A percentile compares a stretch with the other conserved stretches of the same genome.
These are phyloP conservation scores for Amyelois transitella DNA, from an alignment of 1,140 invertebrate genomes.

Conservation along the genomic window DNA sequence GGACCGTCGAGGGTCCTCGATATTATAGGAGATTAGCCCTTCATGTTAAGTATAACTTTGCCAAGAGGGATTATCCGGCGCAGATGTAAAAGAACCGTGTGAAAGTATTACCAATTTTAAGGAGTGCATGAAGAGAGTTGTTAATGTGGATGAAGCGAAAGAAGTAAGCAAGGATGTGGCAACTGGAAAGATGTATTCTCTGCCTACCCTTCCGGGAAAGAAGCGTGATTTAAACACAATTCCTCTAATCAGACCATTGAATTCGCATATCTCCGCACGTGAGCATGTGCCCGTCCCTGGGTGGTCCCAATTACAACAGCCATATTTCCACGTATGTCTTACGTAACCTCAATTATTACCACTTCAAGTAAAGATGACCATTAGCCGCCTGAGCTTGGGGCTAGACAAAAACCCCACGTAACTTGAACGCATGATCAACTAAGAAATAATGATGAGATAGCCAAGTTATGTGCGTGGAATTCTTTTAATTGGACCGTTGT, in stretches of 20 bases:
- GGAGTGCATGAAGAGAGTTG: not conserved
- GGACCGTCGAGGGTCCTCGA: not conserved
- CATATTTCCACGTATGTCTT: constrained; percentile 17
- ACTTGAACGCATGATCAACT: constrained; percentile 11
- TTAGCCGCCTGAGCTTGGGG: constrained; percentile 8
- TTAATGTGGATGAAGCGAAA: not conserved
- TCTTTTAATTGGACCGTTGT: constrained; percentile 15
- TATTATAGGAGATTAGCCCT: not conserved
- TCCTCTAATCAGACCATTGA: constrained; percentile 22
- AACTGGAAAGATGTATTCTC: too few relatives aligned
- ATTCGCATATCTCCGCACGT: constrained; percentile 27
- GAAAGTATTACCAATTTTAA: not conserved
- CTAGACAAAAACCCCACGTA: constrained; percentile 19
- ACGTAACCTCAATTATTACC: constrained; percentile 30
- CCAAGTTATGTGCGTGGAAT: constrained; percentile 18
- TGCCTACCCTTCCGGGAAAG: too few relatives aligned
- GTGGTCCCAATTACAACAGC: constrained; percentile 41
- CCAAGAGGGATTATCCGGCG: not conserved
- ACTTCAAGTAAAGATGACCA: constrained; percentile 29
- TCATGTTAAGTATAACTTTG: not conserved
- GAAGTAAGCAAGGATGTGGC: not conserved
- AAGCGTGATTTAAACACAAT: too few relatives aligned
- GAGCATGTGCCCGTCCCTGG: constrained; percentile 21
- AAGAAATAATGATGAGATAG: constrained; percentile 17
- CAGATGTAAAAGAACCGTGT: not conserved